Evolutionary conservation across 2,888 invertebrate genomes (phyloP), one percentile per base, ranked within the genome.

Genomic region (Polydrusus cervinus): DNA sequence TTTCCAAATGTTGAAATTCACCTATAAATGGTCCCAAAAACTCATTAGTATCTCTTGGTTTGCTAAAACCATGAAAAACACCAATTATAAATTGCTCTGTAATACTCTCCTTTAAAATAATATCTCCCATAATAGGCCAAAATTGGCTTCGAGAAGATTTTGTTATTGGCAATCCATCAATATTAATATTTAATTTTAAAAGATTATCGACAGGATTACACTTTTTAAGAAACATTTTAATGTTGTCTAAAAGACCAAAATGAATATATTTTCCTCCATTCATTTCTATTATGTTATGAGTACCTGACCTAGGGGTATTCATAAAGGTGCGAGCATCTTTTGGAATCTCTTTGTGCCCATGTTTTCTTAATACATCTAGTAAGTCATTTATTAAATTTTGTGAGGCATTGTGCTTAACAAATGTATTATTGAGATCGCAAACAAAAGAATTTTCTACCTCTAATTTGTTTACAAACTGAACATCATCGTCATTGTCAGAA

Each of bases 21-120:
- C 64, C 38, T 53, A 73, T 68, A 76, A 73, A 73, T 18, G 25
- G 49, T 53, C 49, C 11, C 13, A 73, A 73, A 64, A 70, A 76
- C 13, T 66, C 71, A 16, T 71, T 67, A 2, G 66, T 14, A 34
- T 73, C 55, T 14, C 43, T 66, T 30, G 69, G 68, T 30, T 73
- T 73, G 9, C 55, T 60, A 49, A 51, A 25, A 0, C 76, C 76
- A 38, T 76, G 77, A 53, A 71, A 74, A 14, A 74, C 64, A 68
- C 77, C 77, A 20, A 76, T 69, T 43, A 71, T 57, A n/a, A 51
- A 51, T 51, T 20, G 51, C 3, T 18, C 18, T 11, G 51, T 20
- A 0, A 5, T 11, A 20, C 9, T 51, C 20, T 51, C 20, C 25
- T 62, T 69, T 43, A 74, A n/a, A n/a, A n/a, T n/a, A 49, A 49